Conservation (phyloP, 2,113 vertebrate genomes). For the Bos indicus region DNA sequence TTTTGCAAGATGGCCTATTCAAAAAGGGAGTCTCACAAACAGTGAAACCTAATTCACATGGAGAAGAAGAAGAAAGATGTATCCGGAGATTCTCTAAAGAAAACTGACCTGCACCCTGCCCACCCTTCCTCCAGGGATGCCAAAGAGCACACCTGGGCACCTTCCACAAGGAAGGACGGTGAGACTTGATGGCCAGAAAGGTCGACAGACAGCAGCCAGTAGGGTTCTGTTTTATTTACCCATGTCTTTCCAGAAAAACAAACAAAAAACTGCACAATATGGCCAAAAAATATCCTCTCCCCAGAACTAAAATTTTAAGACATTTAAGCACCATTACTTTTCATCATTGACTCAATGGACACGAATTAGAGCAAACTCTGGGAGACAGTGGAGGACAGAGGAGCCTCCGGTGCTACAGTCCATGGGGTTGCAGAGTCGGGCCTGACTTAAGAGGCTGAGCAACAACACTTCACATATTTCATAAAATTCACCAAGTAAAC, state of each 20-base stretch:
- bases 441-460: neutral
- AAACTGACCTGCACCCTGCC: neutral
- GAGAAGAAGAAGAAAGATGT: neutral
- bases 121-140: neutral
- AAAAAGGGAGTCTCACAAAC: neutral
- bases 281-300: neutral
- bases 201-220: neutral
- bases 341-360: neutral
- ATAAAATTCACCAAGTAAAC: neutral
- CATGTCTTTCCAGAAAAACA: neutral
- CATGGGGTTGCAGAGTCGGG: neutral
- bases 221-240: neutral
- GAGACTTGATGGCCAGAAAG: neutral
- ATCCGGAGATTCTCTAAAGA: neutral
- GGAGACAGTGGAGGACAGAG: neutral
- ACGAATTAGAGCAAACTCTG: neutral
- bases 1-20: neutral
- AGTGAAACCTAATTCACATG: neutral
- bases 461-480: neutral
- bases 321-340: neutral
- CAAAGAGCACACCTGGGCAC: accelerated
- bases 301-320: neutral
- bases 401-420: neutral
- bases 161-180: neutral
- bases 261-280: neutral